Conservation (phyloP, 1,140 invertebrate genomes). For the Polypedilum pembai region DNA sequence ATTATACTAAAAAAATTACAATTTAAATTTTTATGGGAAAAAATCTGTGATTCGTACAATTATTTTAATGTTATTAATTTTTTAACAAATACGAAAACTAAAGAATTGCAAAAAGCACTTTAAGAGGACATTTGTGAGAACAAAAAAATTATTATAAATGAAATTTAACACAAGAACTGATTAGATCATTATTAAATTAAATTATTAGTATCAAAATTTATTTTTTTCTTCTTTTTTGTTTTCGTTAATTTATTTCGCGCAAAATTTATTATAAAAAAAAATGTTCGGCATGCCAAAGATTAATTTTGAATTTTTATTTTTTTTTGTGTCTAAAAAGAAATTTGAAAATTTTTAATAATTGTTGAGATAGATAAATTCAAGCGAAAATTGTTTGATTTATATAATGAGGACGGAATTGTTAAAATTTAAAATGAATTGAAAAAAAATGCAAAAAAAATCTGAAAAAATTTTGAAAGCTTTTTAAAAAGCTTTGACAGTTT, state of each 20-base stretch:
- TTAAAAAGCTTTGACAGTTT: no score
- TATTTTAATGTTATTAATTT: slow-evolving; percentile 27
- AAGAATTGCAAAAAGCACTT: slow-evolving; percentile 14
- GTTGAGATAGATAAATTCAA: no score
- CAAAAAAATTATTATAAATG: slow-evolving; percentile 29
- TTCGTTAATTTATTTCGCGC: background rate
- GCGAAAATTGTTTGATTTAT: no score
- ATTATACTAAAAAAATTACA: background rate
- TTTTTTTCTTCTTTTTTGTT: background rate
- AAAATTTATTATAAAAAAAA: slow-evolving; percentile 25
- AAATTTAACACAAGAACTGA: slow-evolving; percentile 30
- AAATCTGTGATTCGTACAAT: slow-evolving; percentile 26
- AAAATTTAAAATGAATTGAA: no score
- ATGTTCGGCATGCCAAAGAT: slow-evolving; percentile 30
- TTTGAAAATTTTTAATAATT: background rate
- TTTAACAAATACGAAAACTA: slow-evolving; percentile 23
- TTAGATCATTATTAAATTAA: slow-evolving; percentile 31
- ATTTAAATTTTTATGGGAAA: slow-evolving; percentile 28
- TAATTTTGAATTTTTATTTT: no score
- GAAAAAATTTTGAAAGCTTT: no score
- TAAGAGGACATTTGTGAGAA: slow-evolving; percentile 29
- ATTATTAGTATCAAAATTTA: background rate
- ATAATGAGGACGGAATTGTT: no score
- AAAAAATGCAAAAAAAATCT: no score
- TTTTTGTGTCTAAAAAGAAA: background rate